phyloP scores from a whole-genome alignment of 2,797 vertebrate species.

The Brotula barbata region DNA sequence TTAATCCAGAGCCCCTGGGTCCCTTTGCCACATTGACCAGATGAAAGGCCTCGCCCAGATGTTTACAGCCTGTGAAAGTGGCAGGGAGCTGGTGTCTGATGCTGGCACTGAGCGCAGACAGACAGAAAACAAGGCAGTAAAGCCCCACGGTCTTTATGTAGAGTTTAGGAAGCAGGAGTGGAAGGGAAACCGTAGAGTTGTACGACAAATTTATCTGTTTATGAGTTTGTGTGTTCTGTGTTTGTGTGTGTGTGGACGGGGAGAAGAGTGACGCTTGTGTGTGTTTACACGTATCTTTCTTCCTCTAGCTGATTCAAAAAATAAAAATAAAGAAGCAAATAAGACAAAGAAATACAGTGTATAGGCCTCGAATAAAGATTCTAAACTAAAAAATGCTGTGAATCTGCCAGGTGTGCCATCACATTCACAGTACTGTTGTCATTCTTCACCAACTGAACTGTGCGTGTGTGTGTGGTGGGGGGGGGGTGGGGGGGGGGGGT shows the following conservation, averaged over 20 bases:
- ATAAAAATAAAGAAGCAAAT: too few species aligned
- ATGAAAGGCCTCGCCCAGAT: constrained; percentile 82
- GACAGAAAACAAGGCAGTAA: constrained; percentile 82
- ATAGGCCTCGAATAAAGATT: not conserved
- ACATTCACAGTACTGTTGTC: constrained; percentile 59
- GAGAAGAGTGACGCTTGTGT: too few species aligned
- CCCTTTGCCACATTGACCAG: constrained; percentile 78
- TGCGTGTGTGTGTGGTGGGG: constrained; percentile 16
- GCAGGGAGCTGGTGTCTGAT: constrained; percentile 76
- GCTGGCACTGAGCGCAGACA: constrained; percentile 72
- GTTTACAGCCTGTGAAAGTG: constrained; percentile 84
- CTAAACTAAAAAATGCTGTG: too few species aligned
- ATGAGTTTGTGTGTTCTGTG: not conserved
- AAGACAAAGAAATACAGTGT: too few species aligned
- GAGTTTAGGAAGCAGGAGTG: constrained; percentile 59
- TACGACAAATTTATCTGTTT: constrained; percentile 42
- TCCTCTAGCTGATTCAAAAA: too few species aligned
- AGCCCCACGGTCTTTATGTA: constrained; percentile 74
- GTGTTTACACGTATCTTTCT: too few species aligned
- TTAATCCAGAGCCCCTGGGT: constrained; percentile 80
- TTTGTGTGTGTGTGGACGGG: not conserved
- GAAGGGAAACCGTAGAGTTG: constrained; percentile 52
- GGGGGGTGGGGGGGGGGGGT: constrained; percentile 27
- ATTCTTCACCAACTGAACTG: constrained; percentile 70
- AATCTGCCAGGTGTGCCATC: constrained; percentile 63